A percentile compares a stretch with the other conserved stretches of the same genome.
phyloP scores from a whole-genome alignment of 2,797 vertebrate species.

The Notoglanidium macrostoma region DNA sequence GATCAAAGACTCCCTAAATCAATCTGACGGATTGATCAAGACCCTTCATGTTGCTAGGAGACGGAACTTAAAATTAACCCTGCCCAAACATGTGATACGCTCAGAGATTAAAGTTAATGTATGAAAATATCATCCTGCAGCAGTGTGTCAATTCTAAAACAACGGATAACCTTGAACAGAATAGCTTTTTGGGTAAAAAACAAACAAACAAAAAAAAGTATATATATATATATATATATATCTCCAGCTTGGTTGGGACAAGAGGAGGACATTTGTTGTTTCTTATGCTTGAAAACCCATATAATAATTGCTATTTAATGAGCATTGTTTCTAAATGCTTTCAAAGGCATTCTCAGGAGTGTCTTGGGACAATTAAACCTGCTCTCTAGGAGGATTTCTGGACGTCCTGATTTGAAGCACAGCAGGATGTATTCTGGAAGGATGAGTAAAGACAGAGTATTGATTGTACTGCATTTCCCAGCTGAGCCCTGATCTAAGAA shows the following conservation, averaged over 20 bases:
- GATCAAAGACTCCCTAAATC: background rate
- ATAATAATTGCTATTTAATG: background rate
- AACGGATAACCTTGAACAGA: background rate
- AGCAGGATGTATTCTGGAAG: background rate
- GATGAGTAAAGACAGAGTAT: background rate
- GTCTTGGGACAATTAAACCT: background rate
- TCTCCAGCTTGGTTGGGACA: background rate
- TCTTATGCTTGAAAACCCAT: background rate
- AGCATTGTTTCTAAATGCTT: background rate
- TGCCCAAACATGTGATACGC: no score
- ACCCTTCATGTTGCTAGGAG: background rate
- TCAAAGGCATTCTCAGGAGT: no score
- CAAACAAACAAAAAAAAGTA: no score
- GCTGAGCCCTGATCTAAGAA: constrained; percentile 14
- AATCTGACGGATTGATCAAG: background rate
- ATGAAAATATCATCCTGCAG: background rate
- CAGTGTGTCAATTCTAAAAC: background rate
- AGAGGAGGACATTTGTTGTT: background rate
- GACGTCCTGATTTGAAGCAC: background rate
- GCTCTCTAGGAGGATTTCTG: background rate
- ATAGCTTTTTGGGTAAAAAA: background rate
- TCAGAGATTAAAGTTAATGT: background rate
- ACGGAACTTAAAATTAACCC: background rate
- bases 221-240: background rate
- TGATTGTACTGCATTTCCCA: constrained; percentile 7